Evolutionary conservation across 2,888 invertebrate species (phyloP).

Genomic region (Petrolisthes manimaculis): DNA sequence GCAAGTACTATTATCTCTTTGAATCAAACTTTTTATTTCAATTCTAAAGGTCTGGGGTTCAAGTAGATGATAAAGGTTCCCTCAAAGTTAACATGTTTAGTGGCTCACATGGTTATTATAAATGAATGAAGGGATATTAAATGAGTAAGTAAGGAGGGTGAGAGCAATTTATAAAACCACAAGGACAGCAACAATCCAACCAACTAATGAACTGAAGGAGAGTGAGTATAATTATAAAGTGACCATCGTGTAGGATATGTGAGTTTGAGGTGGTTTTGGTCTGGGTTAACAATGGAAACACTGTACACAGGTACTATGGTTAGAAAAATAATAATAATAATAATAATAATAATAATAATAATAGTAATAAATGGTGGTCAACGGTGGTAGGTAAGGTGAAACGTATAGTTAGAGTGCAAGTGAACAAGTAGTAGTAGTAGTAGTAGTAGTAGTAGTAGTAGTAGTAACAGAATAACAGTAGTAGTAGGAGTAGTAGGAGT

Average conservation of each 20-base stretch:
- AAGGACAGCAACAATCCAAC: not conserved
- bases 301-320: not conserved
- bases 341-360: no score
- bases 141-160: not conserved
- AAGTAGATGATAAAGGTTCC: not conserved
- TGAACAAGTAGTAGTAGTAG: not conserved
- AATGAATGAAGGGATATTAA: not conserved
- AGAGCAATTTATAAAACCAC: not conserved
- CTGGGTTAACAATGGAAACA: constrained; percentile 16
- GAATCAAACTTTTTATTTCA: not conserved
- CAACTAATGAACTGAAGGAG: not conserved
- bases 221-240: not conserved
- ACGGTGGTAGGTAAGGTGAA: no score
- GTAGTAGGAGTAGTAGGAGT: not conserved
- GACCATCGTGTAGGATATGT: not conserved
- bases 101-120: constrained; percentile 4
- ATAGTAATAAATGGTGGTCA: no score
- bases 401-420: no score
- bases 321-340: no score
- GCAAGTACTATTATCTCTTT: not conserved
- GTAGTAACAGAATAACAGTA: not conserved
- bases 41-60: not conserved
- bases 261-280: not conserved
- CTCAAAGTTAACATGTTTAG: not conserved
- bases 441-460: constrained; percentile 18